Conservation (phyloP, 2,113 vertebrate species). For the Nansenia antarctica region DNA sequence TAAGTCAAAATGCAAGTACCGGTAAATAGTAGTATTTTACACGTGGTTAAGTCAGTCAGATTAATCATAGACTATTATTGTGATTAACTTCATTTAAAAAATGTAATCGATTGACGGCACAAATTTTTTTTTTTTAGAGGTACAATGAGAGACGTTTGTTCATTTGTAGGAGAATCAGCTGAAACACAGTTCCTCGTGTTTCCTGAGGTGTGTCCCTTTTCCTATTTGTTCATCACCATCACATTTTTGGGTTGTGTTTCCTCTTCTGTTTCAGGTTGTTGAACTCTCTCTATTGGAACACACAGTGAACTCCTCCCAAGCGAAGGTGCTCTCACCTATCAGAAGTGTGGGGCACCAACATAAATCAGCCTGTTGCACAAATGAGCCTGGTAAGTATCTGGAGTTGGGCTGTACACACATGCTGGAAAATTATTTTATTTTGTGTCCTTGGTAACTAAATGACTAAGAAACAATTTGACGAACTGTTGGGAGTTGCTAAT, state of each 20-base stretch:
- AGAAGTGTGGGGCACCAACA: constrained; percentile 26
- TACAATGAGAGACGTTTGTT: too few species aligned
- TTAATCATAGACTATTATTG: too few species aligned
- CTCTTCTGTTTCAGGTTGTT: constrained; percentile 22
- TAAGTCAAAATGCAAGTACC: too few species aligned
- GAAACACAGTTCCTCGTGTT: too few species aligned
- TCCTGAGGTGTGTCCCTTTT: background rate
- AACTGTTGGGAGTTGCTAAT: background rate
- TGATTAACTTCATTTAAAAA: too few species aligned
- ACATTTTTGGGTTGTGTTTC: background rate
- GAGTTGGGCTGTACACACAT: constrained; percentile 11
- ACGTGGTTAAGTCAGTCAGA: too few species aligned
- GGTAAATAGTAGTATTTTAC: too few species aligned
- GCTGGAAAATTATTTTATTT: background rate
- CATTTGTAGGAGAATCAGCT: too few species aligned
- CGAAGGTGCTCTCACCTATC: constrained; percentile 35
- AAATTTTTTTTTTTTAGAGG: too few species aligned
- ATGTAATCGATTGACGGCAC: too few species aligned
- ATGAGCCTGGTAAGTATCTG: constrained; percentile 53
- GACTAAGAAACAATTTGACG: constrained; percentile 2
- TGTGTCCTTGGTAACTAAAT: background rate
- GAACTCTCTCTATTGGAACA: constrained; percentile 8
- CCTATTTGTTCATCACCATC: background rate
- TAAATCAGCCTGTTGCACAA: constrained; percentile 26
- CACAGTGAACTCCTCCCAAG: constrained; percentile 37